phyloP scores from a whole-genome alignment of 2,888 invertebrate genomes.

The Zygaena filipendulae region DNA sequence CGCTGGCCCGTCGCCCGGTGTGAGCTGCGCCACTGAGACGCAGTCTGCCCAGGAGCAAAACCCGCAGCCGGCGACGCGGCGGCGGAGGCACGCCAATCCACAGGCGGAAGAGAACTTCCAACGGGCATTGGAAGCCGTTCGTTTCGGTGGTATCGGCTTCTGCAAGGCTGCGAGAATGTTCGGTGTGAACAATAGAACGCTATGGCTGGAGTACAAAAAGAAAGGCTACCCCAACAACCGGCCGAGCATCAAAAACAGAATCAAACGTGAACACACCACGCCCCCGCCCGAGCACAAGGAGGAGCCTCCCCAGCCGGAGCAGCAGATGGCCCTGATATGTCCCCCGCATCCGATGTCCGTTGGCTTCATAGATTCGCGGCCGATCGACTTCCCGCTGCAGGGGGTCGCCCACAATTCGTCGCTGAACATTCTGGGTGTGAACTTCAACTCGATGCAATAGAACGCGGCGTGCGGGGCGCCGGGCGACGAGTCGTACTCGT shows the following conservation, averaged over 20 bases:
- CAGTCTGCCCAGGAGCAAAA: slow-evolving; percentile 29
- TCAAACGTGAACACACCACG: slow-evolving; percentile 75
- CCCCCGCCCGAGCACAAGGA: slow-evolving; percentile 69
- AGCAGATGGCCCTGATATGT: slow-evolving; percentile 68
- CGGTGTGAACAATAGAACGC: slow-evolving; percentile 85
- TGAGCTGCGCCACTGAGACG: slow-evolving; percentile 39
- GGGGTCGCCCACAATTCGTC: slow-evolving; percentile 71
- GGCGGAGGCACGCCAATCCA: slow-evolving; percentile 80
- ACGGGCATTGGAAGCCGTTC: slow-evolving; percentile 82
- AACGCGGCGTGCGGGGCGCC: slow-evolving; percentile 49
- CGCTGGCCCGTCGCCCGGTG: slow-evolving; percentile 48
- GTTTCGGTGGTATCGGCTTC: slow-evolving; percentile 86
- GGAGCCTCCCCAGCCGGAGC: slow-evolving; percentile 33
- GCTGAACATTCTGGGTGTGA: slow-evolving; percentile 79
- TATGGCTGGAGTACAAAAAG: slow-evolving; percentile 88
- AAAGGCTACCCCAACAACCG: slow-evolving; percentile 85
- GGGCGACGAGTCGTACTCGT: slow-evolving; percentile 33
- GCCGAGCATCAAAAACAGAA: slow-evolving; percentile 80
- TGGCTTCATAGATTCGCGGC: slow-evolving; percentile 77
- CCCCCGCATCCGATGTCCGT: slow-evolving; percentile 74
- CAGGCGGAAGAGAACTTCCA: slow-evolving; percentile 87
- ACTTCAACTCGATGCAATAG: slow-evolving; percentile 82
- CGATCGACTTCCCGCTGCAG: slow-evolving; percentile 75
- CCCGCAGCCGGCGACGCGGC: slow-evolving; percentile 59
- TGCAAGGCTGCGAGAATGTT: slow-evolving; percentile 87